These are phyloP conservation scores for Cyclargus thomasi DNA, from an alignment of 1,140 invertebrate genomes.

Conservation along the genomic window DNA sequence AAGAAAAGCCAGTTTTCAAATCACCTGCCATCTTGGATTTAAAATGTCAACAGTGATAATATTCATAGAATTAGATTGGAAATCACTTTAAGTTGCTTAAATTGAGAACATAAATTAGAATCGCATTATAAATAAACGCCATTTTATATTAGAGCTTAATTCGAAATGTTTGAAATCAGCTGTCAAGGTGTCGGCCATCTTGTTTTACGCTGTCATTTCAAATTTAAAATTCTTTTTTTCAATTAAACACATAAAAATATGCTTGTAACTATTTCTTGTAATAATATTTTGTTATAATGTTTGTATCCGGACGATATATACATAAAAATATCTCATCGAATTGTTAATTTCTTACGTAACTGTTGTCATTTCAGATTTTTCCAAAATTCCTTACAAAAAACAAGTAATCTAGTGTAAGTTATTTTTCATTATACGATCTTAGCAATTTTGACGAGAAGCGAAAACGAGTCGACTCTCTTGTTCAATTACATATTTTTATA, in stretches of 20 bases:
- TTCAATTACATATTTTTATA: not conserved
- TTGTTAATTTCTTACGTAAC: no score
- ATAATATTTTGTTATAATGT: not conserved
- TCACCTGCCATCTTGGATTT: not conserved
- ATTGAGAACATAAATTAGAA: not conserved
- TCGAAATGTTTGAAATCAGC: not conserved
- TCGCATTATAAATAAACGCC: not conserved
- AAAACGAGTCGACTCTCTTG: not conserved
- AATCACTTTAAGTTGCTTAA: constrained; percentile 1
- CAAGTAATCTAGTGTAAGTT: no score
- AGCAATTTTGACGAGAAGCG: no score
- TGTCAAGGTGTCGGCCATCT: not conserved
- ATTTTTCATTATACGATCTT: no score
- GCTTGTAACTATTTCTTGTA: no score
- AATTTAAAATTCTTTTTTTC: not conserved
- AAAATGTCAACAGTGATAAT: not conserved
- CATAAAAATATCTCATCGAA: no score
- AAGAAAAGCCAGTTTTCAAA: no score
- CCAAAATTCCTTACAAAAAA: no score
- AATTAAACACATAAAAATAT: no score
- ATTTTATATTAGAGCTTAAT: not conserved
- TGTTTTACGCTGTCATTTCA: not conserved
- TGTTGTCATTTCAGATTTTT: no score
- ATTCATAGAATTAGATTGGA: not conserved
- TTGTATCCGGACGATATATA: no score